phyloP scores from a whole-genome alignment of 2,888 invertebrate species.

The Drosophila infuscata region DNA sequence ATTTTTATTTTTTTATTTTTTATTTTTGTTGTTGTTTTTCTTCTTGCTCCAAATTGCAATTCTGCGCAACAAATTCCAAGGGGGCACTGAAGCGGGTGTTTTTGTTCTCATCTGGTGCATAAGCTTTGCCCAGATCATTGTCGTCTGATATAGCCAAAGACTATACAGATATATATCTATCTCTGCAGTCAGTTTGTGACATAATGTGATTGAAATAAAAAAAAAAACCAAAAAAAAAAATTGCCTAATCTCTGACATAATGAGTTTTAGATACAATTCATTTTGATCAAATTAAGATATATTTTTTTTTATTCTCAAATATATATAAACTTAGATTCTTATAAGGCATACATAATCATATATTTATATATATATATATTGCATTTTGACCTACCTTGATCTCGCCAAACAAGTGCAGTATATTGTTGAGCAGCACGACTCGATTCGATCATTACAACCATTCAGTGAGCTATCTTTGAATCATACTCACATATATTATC shows the following conservation, averaged over 20 bases:
- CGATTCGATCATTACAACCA: slow-evolving; percentile 54
- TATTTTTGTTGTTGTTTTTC: background rate
- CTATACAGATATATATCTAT: background rate
- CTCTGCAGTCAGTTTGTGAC: background rate
- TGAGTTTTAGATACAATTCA: background rate
- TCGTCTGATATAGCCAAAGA: background rate
- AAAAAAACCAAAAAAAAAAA: too few relatives aligned
- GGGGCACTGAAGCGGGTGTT: slow-evolving; percentile 15
- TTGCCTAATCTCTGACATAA: background rate
- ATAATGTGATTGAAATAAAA: background rate
- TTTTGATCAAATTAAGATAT: background rate
- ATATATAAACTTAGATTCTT: background rate
- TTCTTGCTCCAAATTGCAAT: slow-evolving; percentile 59
- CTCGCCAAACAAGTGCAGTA: slow-evolving; percentile 24
- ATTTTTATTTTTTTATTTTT: slow-evolving; percentile 10
- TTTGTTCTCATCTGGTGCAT: background rate
- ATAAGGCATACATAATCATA: background rate
- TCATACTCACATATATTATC: slow-evolving; percentile 55
- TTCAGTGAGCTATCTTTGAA: slow-evolving; percentile 60
- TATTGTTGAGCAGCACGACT: slow-evolving; percentile 37
- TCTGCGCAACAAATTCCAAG: slow-evolving; percentile 37
- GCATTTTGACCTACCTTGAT: slow-evolving; percentile 16
- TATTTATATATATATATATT: background rate
- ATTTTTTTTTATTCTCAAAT: background rate
- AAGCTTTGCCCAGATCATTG: slow-evolving; percentile 1